Evolutionary conservation across 2,888 invertebrate genomes (phyloP), one percentile per base, ranked within the genome.

Genomic region (Caenorhabditis sp.): DNA sequence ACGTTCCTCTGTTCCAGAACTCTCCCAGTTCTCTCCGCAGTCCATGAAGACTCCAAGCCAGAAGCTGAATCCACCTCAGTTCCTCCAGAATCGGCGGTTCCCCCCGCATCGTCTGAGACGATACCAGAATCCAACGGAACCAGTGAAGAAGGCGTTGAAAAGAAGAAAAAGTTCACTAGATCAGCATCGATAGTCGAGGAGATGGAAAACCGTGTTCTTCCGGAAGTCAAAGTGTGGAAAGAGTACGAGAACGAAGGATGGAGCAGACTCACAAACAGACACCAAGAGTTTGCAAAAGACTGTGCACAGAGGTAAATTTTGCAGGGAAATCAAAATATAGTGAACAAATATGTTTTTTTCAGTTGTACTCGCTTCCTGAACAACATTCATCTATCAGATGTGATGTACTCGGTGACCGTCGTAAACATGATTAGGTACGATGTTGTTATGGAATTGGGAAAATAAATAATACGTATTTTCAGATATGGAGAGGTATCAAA

Each of bases 141-240:
- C 22, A 74, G 51, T 47, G 58, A 69, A 58, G 75, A 41, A 59
- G 59, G 66, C 44, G 75, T 54, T 38, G 47, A 80, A 28, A 66
- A 76, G 49, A 85, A 87, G 56, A 79, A 86, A 26, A 88, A 89
- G 68, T 86, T 89, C 69, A 84, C 86, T 10, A 77, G 89, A 22
- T 87, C 88, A 1, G 88, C 87, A 10, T 89, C 89, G 24, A 90
- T 90, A 35, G 87, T 89, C 3, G 87, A 89, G 59, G 89, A 89
- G 64, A 87, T 89, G 86, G 89, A 89, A 70, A 88, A 84, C 70
- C 84, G 88, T 35, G 86, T 86, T 6, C 79, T 89, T 24, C 89
- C 89, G 7, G 81, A 81, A 47, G 82, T 87, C 5, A 81, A 66
- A 68, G 51, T 87, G 16, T 80, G 84, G 77, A 87, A 87, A 73